Evolutionary conservation across 2,888 invertebrate species (phyloP).

Genomic region (Caenorhabditis parvicauda): DNA sequence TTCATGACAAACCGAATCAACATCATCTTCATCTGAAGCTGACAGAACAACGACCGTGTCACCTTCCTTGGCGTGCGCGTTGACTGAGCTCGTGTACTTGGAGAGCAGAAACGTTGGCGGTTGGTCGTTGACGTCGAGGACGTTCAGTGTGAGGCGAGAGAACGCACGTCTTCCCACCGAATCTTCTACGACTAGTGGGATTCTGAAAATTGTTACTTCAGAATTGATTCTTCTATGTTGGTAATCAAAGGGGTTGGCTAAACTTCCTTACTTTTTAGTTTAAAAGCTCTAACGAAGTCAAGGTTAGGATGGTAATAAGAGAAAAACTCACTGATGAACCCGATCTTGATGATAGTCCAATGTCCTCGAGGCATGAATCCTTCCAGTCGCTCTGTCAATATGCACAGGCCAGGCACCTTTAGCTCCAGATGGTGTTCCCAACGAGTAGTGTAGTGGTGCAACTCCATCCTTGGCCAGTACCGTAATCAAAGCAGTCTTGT

Average conservation of each 20-base stretch:
- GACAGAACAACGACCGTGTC: slow-evolving; percentile 42
- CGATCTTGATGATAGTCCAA: slow-evolving; percentile 29
- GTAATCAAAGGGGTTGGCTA: background rate
- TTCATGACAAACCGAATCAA: slow-evolving; percentile 19
- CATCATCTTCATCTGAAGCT: slow-evolving; percentile 36
- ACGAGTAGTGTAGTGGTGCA: slow-evolving; percentile 39
- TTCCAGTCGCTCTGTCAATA: slow-evolving; percentile 42
- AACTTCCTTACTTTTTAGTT: background rate
- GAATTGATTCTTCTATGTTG: background rate
- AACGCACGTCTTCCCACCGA: slow-evolving; percentile 43
- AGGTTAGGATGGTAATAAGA: background rate
- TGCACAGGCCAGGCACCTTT: slow-evolving; percentile 41
- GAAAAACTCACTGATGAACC: slow-evolving; percentile 24
- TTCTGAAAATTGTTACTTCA: slow-evolving; percentile 9
- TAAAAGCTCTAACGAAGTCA: background rate
- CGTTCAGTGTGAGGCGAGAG: slow-evolving; percentile 41
- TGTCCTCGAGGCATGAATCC: slow-evolving; percentile 35
- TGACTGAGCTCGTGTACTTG: slow-evolving; percentile 36
- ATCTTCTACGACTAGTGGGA: slow-evolving; percentile 49
- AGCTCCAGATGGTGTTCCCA: slow-evolving; percentile 75
- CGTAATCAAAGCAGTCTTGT: slow-evolving; percentile 32
- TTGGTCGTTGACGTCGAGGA: slow-evolving; percentile 85
- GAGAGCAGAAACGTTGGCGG: slow-evolving; percentile 79
- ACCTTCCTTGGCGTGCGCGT: slow-evolving; percentile 32
- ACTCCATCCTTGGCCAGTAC: slow-evolving; percentile 43